Base-by-base conservation (phyloP, 2,797 vertebrate genomes). In the Cheirogaleus major region DNA sequence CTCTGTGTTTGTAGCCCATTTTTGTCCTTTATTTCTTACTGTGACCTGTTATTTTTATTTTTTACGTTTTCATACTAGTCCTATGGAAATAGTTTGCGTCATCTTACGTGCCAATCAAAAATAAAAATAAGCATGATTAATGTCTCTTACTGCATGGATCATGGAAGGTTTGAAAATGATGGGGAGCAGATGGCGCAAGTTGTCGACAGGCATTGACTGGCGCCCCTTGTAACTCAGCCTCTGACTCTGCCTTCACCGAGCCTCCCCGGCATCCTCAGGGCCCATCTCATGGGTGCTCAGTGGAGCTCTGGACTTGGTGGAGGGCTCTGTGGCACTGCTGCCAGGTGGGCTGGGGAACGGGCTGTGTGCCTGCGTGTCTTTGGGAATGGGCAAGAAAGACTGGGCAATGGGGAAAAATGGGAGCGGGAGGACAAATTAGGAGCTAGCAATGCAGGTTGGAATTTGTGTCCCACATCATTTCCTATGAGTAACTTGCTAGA, bases 41-140 rank as follows among this genome's bases (percentile, higher is more conserved):
- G 61, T 95, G 11, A 73, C 63, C 86, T 43, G 55, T 75, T 45
- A 32, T 61, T 82, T 93, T 45, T 73, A 65, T 78, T 93, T 91
- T 90, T 69, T 73, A 50, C 20, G 38, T 70, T 67, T 41, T 7
- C 22, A 23, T 63, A 4, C 23, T 27, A 48, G 23, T 70, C 10
- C 43, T 45, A 1, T 75, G 22, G 22, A 93, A 78, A 45, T 57
- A 17, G 86, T 89, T 96, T 75, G 12, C 67, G 9, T 78, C 61
- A 41, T 63, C 52, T 14, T 4, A 4, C 43, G 50, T n/a, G 3
- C 59, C 82, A 48, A 14, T 35, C 57, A 61, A 61, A 92, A 89
- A 48, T 72, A 61, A 95, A 89, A 81, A 72, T 63, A 57, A 85
- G 22, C 38, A 25, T 4, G 6, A 32, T 32, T 61, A 81, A 14